Evolutionary conservation across 2,888 invertebrate species (phyloP), one percentile per base, ranked within the genome.

Genomic region (Sycophila texana): DNA sequence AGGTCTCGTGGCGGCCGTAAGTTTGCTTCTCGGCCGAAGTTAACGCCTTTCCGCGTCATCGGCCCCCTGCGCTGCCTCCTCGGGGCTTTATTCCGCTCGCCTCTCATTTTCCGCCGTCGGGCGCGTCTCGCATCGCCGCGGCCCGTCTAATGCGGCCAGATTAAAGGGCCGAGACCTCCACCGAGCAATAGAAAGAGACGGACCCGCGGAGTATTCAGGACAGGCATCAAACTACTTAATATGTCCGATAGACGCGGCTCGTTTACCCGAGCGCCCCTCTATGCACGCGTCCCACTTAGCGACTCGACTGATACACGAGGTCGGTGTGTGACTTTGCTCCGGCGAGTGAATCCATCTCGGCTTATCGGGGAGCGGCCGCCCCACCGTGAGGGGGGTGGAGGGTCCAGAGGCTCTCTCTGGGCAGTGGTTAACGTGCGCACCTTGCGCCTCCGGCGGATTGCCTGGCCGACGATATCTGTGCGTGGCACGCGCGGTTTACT

Each of bases 141-240:
- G 71, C 49, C 16, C 72, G 68, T 58, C 78, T 74, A 75, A 81
- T 81, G 73, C 63, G 67, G 77, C 70, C 80, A 83, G 86, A 84
- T 85, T 85, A 83, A 85, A 84, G 83, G 83, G 81, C 72, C 58
- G 51, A 55, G 26, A 51, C 39, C 16, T 5, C 77, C 60, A 49
- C 57, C n/a, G 76, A 57, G 61, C 58, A 47, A 12, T 49, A 10
- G 53, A 65, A 82, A 82, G 77, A 83, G 86, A 83, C 81, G 83
- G 79, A 79, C 81, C 51, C 73, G 60, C 73, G 47, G 39, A 39
- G 80, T 67, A 75, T 81, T 79, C 81, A 74, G 80, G 79, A 83
- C 82, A 83, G 83, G 83, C 83, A 83, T 82, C 82, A 82, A 85
- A 86, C 86, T 86, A 85, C 86, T 86, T 86, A 86, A 88, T 88